Percentiles rank a stretch among this genome's conserved stretches.
These are phyloP conservation scores for Eudasyphora cyanicolor DNA, from an alignment of 2,888 invertebrate species.

Conservation along the genomic window DNA sequence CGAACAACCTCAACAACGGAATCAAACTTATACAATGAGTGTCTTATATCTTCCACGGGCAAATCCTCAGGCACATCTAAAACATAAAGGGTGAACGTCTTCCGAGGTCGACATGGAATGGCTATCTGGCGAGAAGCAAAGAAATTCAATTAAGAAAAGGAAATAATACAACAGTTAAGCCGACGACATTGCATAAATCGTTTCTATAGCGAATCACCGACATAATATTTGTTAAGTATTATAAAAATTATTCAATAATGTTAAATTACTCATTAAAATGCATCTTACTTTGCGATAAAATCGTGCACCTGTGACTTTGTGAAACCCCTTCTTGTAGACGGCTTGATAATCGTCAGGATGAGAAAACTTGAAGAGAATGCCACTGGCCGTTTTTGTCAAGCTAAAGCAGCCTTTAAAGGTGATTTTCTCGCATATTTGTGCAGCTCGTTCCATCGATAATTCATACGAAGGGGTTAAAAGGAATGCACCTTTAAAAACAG, in stretches of 20 bases:
- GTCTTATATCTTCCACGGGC: slow-evolving; percentile 91
- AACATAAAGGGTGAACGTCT: slow-evolving; percentile 91
- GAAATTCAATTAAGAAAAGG: neutral
- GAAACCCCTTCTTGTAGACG: slow-evolving; percentile 92
- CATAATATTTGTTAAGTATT: neutral
- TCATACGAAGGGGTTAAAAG: slow-evolving; percentile 92
- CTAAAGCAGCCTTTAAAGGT: slow-evolving; percentile 93
- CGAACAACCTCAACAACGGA: slow-evolving; percentile 91
- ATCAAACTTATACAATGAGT: slow-evolving; percentile 88
- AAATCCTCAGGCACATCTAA: slow-evolving; percentile 91
- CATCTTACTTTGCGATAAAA: slow-evolving; percentile 90
- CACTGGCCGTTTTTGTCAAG: slow-evolving; percentile 92
- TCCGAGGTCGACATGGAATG: slow-evolving; percentile 92
- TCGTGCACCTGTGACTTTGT: slow-evolving; percentile 91
- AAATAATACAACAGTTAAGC: neutral
- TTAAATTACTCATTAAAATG: neutral
- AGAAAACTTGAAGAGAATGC: slow-evolving; percentile 93
- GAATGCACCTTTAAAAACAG: slow-evolving; percentile 83
- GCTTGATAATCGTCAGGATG: slow-evolving; percentile 92
- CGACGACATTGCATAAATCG: neutral
- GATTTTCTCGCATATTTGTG: slow-evolving; percentile 92
- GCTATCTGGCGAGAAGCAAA: slow-evolving; percentile 82
- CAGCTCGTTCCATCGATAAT: slow-evolving; percentile 91
- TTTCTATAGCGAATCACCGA: neutral
- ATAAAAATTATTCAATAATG: neutral